phyloP scores from a whole-genome alignment of 1,140 invertebrate genomes.

The Ceratosolen solmsi region DNA sequence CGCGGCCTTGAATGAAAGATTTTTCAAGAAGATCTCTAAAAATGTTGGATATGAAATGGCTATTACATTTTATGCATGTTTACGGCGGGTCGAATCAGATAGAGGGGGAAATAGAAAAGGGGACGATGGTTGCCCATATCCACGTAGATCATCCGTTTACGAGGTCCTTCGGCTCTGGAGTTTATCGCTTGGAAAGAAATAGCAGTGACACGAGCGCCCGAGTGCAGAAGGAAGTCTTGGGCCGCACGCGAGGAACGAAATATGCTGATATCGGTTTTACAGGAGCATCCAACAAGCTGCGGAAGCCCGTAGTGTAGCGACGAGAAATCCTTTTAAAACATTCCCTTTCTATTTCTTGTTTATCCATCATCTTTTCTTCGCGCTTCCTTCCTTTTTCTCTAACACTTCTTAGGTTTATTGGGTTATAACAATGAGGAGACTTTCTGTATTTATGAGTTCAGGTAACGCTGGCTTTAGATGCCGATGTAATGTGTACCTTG shows the following conservation, averaged over 20 bases:
- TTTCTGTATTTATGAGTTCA: slow-evolving; percentile 20
- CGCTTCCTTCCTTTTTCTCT: neutral
- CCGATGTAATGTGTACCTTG: neutral
- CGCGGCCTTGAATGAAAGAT: neutral
- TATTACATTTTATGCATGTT: slow-evolving; percentile 27
- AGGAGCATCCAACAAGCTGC: slow-evolving; percentile 36
- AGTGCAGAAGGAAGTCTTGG: neutral
- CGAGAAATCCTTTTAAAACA: slow-evolving; percentile 3
- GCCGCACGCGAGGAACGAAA: slow-evolving; percentile 30
- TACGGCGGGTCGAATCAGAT: neutral
- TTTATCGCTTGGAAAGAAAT: slow-evolving; percentile 51
- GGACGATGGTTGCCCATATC: neutral
- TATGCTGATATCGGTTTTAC: slow-evolving; percentile 52
- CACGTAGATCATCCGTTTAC: slow-evolving; percentile 51
- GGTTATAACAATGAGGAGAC: slow-evolving; percentile 37
- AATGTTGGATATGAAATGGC: slow-evolving; percentile 23
- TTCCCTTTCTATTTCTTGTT: slow-evolving; percentile 49
- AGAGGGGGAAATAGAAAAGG: neutral
- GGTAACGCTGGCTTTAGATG: neutral
- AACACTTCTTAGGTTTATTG: slow-evolving; percentile 26
- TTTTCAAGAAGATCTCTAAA: slow-evolving; percentile 24
- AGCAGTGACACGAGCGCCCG: neutral
- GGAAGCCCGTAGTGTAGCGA: neutral
- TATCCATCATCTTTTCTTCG: slow-evolving; percentile 27
- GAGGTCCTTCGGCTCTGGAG: slow-evolving; percentile 41